phyloP scores from a whole-genome alignment of 2,113 vertebrate species.

The Philantomba maxwellii region DNA sequence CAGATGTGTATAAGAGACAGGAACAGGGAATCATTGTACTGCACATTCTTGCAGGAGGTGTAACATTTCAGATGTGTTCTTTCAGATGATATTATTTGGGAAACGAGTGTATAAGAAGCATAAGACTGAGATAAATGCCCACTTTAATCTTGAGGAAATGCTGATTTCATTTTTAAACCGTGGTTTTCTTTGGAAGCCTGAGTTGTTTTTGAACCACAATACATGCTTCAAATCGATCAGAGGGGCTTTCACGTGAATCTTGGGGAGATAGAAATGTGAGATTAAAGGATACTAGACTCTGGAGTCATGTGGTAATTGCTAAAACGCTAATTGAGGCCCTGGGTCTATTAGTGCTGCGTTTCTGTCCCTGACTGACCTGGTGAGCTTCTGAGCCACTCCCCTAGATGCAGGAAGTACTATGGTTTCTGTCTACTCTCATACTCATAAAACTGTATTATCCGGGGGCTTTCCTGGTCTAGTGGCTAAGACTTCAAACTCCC shows the following conservation, averaged over 20 bases:
- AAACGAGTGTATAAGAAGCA: not conserved
- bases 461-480: not conserved
- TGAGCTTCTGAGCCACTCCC: not conserved
- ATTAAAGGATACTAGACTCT: not conserved
- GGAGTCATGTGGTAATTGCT: not conserved
- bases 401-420: not conserved
- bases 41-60: constrained; percentile 13
- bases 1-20: no score
- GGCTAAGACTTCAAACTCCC: not conserved
- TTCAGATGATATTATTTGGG: constrained; percentile 2
- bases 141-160: constrained; percentile 6
- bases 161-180: constrained; percentile 1
- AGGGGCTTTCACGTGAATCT: not conserved
- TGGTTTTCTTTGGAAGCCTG: not conserved
- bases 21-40: constrained; percentile 42
- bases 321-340: not conserved
- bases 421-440: not conserved
- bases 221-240: not conserved
- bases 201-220: not conserved
- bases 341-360: not conserved
- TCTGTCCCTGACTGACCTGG: not conserved
- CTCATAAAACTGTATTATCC: not conserved
- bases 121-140: not conserved
- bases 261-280: not conserved
- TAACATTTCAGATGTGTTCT: not conserved